Base-by-base conservation (phyloP, 2,888 invertebrate species). In the Agriopis leucophaearia region DNA sequence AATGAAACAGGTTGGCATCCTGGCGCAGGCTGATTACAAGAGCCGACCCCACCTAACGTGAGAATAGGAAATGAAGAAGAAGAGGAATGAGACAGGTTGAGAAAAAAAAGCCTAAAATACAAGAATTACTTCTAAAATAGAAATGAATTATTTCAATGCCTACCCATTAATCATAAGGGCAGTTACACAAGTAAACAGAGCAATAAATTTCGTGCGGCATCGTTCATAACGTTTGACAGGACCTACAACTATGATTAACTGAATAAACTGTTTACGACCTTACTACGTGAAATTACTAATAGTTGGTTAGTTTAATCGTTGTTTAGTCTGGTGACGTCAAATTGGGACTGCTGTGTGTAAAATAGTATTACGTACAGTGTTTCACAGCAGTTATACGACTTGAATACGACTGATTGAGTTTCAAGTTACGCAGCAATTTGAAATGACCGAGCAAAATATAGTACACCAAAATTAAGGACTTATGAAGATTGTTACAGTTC, bases 101-200 rank as follows among this genome's bases (percentile, higher is more conserved):
- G 12, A 35, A 45, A n/a, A 51, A 10, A 40, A 51, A 48, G 13
- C 18, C 9, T 48, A 60, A 61, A 16, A 36, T 36, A 52, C 15
- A 45, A 18, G 45, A 58, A 15, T 52, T 45, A 52, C 27, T 13
- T 16, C 42, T n/a, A 9, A 65, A 65, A 55, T 9, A 27, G 36
- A 59, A 63, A 58, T 55, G 54, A 58, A 71, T 70, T 64, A 71
- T 62, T 64, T 64, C 56, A 38, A 50, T 47, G 44, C 35, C 57
- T 38, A 52, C 44, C 63, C 69, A 71, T 73, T 68, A 61, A 73
- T 71, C 70, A 71, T 56, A 42, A 58, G 48, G 54, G 48, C 50
- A 64, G 66, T 68, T 66, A 69, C 63, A 65, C 44, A 65, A 38
- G 71, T 70, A 73, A 73, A 71, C 70, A 71, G 55, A 55, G 58